A percentile compares a stretch with the other conserved stretches of the same genome.
Evolutionary conservation across 2,113 vertebrate species (phyloP).

Genomic region (Labrus mixtus): DNA sequence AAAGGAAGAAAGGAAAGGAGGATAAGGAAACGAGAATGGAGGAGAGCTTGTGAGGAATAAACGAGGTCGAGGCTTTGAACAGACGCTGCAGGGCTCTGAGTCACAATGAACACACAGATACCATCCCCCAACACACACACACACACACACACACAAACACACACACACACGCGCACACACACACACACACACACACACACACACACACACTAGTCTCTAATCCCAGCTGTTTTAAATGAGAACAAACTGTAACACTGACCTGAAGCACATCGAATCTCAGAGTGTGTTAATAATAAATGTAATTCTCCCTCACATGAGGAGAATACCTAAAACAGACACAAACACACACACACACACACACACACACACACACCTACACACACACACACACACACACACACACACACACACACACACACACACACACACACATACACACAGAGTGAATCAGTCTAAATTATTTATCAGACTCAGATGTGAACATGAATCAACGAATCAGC

Average conservation of each 20-base stretch:
- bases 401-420: no score
- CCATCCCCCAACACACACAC: constrained; percentile 15
- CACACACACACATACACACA: not conserved
- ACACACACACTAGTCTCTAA: constrained; percentile 10
- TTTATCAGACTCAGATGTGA: constrained; percentile 49
- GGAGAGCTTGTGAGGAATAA: constrained; percentile 18
- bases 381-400: no score
- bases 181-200: not conserved
- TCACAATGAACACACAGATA: constrained; percentile 29
- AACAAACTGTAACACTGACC: constrained; percentile 60
- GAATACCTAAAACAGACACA: not conserved
- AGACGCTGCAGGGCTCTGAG: constrained; percentile 64
- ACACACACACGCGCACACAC: constrained; percentile 11
- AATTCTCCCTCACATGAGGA: not conserved
- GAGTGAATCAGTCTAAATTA: constrained; percentile 54
- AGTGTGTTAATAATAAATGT: constrained; percentile 60
- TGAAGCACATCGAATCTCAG: constrained; percentile 9
- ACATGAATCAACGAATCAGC: constrained; percentile 34
- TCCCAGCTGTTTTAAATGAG: constrained; percentile 50
- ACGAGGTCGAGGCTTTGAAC: constrained; percentile 52
- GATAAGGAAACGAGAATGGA: not conserved
- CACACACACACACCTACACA: no score
- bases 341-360: no score
- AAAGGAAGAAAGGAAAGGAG: not conserved
- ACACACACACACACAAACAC: not conserved